A percentile compares a stretch with the other conserved stretches of the same genome.
These are phyloP conservation scores for Chaetodon auriga DNA, from an alignment of 2,113 vertebrate genomes.

Conservation along the genomic window DNA sequence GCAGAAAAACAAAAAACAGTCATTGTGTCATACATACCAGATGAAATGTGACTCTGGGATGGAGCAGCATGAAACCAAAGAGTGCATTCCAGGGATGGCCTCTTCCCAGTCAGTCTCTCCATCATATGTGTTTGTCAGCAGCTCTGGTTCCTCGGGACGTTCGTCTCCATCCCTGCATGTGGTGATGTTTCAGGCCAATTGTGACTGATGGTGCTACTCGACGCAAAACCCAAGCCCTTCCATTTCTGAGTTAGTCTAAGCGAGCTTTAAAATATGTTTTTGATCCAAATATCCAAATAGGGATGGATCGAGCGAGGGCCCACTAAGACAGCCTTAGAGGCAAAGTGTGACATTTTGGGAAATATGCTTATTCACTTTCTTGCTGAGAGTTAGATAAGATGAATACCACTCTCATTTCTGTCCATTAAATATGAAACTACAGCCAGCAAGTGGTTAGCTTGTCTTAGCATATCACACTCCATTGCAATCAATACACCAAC, in stretches of 20 bases:
- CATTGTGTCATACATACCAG: slow-evolving; percentile 24
- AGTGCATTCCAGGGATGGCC: slow-evolving; percentile 55
- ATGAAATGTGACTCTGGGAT: slow-evolving; percentile 59
- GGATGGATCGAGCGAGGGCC: background rate
- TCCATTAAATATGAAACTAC: too few species aligned
- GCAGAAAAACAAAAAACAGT: slow-evolving; percentile 21
- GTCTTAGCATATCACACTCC: too few species aligned
- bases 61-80: slow-evolving; percentile 38
- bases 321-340: background rate
- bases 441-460: too few species aligned
- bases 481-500: too few species aligned
- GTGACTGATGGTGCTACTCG: slow-evolving; percentile 5
- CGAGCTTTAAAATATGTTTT: slow-evolving; percentile 6
- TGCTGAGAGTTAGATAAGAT: too few species aligned
- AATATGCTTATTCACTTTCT: too few species aligned
- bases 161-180: slow-evolving; percentile 7
- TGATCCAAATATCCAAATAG: background rate
- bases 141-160: slow-evolving; percentile 14
- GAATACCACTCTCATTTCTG: too few species aligned
- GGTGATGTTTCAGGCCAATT: background rate
- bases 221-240: background rate
- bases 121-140: slow-evolving; percentile 63
- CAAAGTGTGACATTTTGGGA: background rate
- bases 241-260: slow-evolving; percentile 2
- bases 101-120: slow-evolving; percentile 51